phyloP scores from a whole-genome alignment of 2,113 vertebrate species.

The Gobio gobio region DNA sequence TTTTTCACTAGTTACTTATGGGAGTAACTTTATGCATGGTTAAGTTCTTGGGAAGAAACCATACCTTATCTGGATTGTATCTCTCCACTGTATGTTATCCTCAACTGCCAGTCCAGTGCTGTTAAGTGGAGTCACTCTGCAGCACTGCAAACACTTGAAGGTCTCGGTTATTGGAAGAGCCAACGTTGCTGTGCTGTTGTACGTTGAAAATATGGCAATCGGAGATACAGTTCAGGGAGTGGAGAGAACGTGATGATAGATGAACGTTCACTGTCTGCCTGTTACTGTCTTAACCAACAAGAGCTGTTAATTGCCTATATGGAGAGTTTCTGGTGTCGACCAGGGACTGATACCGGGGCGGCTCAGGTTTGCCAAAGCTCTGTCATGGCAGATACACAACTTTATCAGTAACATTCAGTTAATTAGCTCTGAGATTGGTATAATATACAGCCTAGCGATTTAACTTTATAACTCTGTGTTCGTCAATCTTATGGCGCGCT shows the following conservation, averaged over 20 bases:
- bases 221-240: conserved; percentile 3
- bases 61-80: background rate
- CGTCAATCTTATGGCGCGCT: too few relatives aligned
- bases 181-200: background rate
- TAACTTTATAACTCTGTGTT: background rate
- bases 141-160: background rate
- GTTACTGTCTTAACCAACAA: conserved; percentile 44
- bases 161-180: background rate
- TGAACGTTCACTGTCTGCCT: conserved; percentile 37
- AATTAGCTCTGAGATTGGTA: background rate
- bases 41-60: background rate
- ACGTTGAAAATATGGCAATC: background rate
- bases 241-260: conserved; percentile 18
- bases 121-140: background rate
- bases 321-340: conserved; percentile 61
- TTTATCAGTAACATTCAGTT: background rate
- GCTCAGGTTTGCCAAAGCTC: conserved; percentile 56
- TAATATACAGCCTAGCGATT: background rate
- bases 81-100: conserved; percentile 16
- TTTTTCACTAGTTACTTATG: background rate
- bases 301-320: conserved; percentile 68
- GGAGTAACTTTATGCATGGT: background rate
- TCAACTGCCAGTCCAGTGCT: background rate
- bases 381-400: conserved; percentile 52
- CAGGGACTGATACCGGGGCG: conserved; percentile 56